A percentile compares a stretch with the other conserved stretches of the same genome.
Evolutionary conservation across 2,888 invertebrate genomes (phyloP).

Genomic region (Callosobruchus maculatus): DNA sequence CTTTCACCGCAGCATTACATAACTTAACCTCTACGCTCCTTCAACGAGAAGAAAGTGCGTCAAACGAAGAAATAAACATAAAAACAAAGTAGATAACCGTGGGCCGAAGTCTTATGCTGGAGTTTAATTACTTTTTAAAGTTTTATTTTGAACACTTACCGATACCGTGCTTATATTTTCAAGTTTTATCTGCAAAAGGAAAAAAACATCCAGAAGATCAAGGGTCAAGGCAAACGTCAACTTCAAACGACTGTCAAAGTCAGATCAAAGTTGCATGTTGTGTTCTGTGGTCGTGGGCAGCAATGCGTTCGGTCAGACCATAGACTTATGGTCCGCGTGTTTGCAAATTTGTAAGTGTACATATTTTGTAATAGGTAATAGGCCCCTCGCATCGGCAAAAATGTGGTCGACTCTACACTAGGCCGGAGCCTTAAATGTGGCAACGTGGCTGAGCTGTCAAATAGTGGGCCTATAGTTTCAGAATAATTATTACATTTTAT

Average conservation of each 20-base stretch:
- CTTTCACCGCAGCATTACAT: background rate
- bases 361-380: too few species aligned
- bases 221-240: background rate
- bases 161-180: background rate
- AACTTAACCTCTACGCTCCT: background rate
- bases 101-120: background rate
- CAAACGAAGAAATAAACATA: background rate
- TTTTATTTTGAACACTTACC: background rate
- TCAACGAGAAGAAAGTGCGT: background rate
- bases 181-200: background rate
- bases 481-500: too few species aligned
- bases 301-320: background rate
- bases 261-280: background rate
- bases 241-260: background rate
- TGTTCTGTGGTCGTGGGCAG: background rate
- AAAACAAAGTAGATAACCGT: background rate
- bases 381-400: too few species aligned
- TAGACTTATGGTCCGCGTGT: too few species aligned
- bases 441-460: too few species aligned
- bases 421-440: too few species aligned
- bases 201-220: background rate
- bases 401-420: too few species aligned
- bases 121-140: background rate
- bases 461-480: too few species aligned
- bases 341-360: too few species aligned